phyloP scores from a whole-genome alignment of 2,113 vertebrate genomes.

The Tauraco erythrolophus region DNA sequence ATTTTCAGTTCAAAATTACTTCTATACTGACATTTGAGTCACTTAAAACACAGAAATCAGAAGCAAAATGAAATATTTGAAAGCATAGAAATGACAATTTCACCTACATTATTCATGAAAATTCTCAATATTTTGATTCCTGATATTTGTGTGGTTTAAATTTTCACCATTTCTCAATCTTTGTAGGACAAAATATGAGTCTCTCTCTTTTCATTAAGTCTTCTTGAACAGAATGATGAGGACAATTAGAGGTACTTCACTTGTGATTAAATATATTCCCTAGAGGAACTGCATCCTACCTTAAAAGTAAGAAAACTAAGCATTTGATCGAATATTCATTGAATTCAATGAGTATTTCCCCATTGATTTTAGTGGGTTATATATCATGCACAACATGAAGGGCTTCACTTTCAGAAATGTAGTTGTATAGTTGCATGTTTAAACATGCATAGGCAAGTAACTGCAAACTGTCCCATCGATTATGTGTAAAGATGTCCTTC shows the following conservation, averaged over 20 bases:
- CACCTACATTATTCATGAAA: not conserved
- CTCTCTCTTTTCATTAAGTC: not conserved
- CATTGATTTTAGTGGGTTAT: not conserved
- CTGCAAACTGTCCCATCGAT: not conserved
- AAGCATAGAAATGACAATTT: not conserved
- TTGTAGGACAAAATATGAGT: not conserved
- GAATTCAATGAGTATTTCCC: not conserved
- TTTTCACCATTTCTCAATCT: not conserved
- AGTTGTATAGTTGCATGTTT: not conserved
- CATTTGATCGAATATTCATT: not conserved
- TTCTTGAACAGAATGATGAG: not conserved
- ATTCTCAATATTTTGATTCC: not conserved
- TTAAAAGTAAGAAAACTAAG: slow-evolving; percentile 1
- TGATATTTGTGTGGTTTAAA: not conserved
- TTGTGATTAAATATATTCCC: not conserved
- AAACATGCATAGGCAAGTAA: not conserved
- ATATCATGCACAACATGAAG: not conserved
- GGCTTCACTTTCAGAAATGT: not conserved
- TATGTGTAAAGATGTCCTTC: not conserved
- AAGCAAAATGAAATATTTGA: not conserved
- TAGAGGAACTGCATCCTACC: not conserved
- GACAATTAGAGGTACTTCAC: not conserved
- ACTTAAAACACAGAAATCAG: not conserved
- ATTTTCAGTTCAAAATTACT: not conserved
- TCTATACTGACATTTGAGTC: not conserved